Evolutionary conservation across 2,888 invertebrate species (phyloP), one percentile per base, ranked within the genome.

Genomic region (Phyllotreta cruciferae): DNA sequence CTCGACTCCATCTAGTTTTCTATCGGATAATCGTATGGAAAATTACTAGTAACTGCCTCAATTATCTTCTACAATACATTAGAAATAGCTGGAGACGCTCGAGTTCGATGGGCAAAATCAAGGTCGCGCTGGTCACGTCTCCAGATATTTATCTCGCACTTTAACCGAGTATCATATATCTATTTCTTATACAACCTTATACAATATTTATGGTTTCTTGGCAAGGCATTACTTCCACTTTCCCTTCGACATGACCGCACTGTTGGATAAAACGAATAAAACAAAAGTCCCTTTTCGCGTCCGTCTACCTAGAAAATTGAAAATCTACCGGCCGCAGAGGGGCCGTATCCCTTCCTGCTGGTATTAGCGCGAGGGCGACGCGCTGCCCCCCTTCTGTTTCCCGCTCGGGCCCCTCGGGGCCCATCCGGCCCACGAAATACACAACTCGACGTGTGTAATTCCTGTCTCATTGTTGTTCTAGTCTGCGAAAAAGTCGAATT

Each of bases 251-350:
- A 10, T 7, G 36, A 35, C 47, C 24, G 45, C 34, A 49, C 49
- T 49, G 35, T 24, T 49, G 37, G 11, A 50, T 47, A 47, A 14
- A 47, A 47, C 34, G 34, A 47, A 47, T 50, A 50, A 50, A 50
- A 50, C 50, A 50, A 35, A 47, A 35, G 50, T 36, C 50, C 36
- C 37, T 35, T n/a, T 4, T 10, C 50, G 4, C 35, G 50, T 34
- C 50, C 36, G 10, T 35, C 10, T 35, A n/a, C 13, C 52, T 50
- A 11, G 58, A 39, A 63, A 64, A 66, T 66, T 66, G 66, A 67
- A 65, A 67, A 57, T 60, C 58, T 63, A 57, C 58, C 34, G 65
- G 65, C 61, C 65, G 60, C 67, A 52, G 53, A 58, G 65, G 63
- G 54, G 58, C 61, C 61, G 63, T 67, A 52, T 60, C 52, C 60